Percentiles rank a stretch among this genome's conserved stretches.
Evolutionary conservation across 2,113 vertebrate species (phyloP).

Genomic region (mouse (Mus musculus)): GRCm39 chr13:25751501-25752000

Average conservation of each 20-base stretch:
- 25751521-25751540: neutral
- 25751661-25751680: neutral
- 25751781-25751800: neutral
- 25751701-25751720: neutral
- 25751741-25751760: neutral
- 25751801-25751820: neutral
- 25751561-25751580: neutral
- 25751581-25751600: neutral
- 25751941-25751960: neutral
- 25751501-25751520: neutral
- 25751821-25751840: neutral
- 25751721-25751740: slow-evolving; percentile 18
- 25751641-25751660: neutral
- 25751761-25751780: neutral
- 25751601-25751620: neutral
- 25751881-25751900: neutral
- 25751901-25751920: neutral
- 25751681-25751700: neutral
- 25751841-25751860: neutral
- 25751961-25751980: neutral
- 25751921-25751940: neutral
- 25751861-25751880: neutral
- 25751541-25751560: neutral
- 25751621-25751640: neutral
- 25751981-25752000: neutral